Evolutionary conservation across 2,888 invertebrate genomes (phyloP).

Genomic region (Monochamus alternatus): DNA sequence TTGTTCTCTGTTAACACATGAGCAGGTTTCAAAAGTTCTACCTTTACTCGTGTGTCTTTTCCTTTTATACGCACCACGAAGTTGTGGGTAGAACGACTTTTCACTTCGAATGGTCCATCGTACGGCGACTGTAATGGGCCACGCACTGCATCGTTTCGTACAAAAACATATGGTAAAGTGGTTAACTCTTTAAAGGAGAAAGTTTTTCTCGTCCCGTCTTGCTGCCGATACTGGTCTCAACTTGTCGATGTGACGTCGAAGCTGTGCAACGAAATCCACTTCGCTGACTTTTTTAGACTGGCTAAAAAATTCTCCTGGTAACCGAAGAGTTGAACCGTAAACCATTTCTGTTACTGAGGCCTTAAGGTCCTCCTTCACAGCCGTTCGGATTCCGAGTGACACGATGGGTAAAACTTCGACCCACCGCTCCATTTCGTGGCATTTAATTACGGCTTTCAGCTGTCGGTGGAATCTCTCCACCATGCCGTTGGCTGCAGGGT

Average conservation of each 20-base stretch:
- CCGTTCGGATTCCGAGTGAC: conserved; percentile 61
- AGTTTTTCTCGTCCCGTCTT: no score
- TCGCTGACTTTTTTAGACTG: not conserved
- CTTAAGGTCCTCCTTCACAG: conserved; percentile 60
- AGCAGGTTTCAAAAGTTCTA: conserved; percentile 1
- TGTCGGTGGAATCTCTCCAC: conserved; percentile 53
- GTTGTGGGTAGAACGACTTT: not conserved
- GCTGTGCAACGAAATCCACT: not conserved
- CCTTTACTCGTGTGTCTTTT: not conserved
- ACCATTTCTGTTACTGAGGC: conserved; percentile 62
- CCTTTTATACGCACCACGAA: not conserved
- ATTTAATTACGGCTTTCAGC: conserved; percentile 59
- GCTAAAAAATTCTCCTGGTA: conserved; percentile 54
- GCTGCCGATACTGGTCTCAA: no score
- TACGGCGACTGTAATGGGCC: conserved; percentile 7
- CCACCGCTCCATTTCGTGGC: conserved; percentile 56
- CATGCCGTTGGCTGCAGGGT: conserved; percentile 40
- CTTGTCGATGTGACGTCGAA: no score
- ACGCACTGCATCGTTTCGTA: not conserved
- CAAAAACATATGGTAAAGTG: conserved; percentile 15
- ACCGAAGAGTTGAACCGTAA: conserved; percentile 58
- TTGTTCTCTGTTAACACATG: not conserved
- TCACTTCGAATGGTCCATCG: conserved; percentile 16
- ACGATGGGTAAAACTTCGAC: conserved; percentile 60
- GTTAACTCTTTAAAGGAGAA: no score